Base-by-base conservation (phyloP, 2,888 invertebrate species). In the Celastrina argiolus region DNA sequence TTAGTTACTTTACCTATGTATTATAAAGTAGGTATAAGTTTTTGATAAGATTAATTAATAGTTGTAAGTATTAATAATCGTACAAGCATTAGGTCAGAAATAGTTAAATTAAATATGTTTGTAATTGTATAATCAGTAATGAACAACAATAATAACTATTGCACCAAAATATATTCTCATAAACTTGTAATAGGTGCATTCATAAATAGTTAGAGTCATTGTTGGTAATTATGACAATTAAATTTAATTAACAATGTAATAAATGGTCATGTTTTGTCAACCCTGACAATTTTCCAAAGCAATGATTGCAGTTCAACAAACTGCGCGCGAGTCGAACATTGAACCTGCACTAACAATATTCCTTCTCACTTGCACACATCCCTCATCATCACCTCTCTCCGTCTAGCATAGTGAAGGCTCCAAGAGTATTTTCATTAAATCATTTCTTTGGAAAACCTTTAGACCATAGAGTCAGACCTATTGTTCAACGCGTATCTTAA, bases 291-390 rank as follows among this genome's bases (percentile, higher is more conserved):
- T 88, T 87, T 85, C 87, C 85, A 83, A 87, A 87, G 90, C 85
- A 84, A 83, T 85, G 86, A 86, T 86, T 88, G 83, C 83, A 85
- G 89, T 88, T 90, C 90, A 90, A 90, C 88, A 89, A 90, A 88
- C 90, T 88, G 87, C 88, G 87, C 87, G 76, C 78, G 86, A 88
- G 85, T 81, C 87, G 90, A 87, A 82, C 90, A 82, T 90, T 90
- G 90, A 90, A 90, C 89, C 87, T 87, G 80, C 77, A 83, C 84
- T 82, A 83, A 85, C 85, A 79, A 81, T 82, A 80, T 65, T 70
- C 73, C 72, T 69, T 89, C 87, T 76, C 80, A 71, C 79, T 88
- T 81, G 69, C 80, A 72, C 85, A 34, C 76, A 63, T 51, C 16
- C 51, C 66, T 61, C 64, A 68, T 68, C 69, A 67, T 73, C 69